Evolutionary conservation across 2,113 vertebrate genomes (phyloP), one percentile per base, ranked within the genome.

Genomic region (Mystacornis crossleyi): DNA sequence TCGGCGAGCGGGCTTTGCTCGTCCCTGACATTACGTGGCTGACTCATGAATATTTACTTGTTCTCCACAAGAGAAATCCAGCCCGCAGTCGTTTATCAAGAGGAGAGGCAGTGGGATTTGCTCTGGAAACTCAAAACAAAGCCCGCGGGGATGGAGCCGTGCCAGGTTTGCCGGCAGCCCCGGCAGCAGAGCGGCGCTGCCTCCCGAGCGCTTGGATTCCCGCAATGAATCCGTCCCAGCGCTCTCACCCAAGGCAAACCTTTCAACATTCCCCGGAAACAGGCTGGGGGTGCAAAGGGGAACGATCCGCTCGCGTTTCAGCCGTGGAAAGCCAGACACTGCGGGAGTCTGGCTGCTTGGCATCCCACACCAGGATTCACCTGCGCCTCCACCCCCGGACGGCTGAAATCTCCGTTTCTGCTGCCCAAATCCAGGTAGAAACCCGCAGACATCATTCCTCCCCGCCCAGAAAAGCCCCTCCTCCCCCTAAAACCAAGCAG

Each of bases 1-100:
- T 71, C 16, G 0, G 60, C 5, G 9, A 86, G 60, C 0, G 0
- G 55, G 20, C 12, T 29, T 58, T 57, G 84, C 33, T 28, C 83
- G 28, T 47, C 78, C 79, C 77, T 60, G 43, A 60, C n/a, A 10
- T 51, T 36, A 60, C 1, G 0, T 21, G 38, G 57, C 86, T 65
- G 89, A 80, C 71, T 83, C 47, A 34, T 36, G 77, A 93, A 78
- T 94, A 94, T 96, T 96, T 94, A 96, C 82, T 88, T 48, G 38
- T n/a, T 88, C 82, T 69, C 64, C 15, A 2, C 53, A 26, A 50
- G 62, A 75, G 77, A 92, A 81, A 86, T 69, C 82, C 4, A 1
- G 47, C 70, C 70, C 9, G 3, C 55, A 45, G 80, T 26, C 82
- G 57, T 94, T 85, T 82, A 74, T 92, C 88, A 86, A 85, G 79